phyloP scores from a whole-genome alignment of 2,113 vertebrate species.

The Plectropomus leopardus region DNA sequence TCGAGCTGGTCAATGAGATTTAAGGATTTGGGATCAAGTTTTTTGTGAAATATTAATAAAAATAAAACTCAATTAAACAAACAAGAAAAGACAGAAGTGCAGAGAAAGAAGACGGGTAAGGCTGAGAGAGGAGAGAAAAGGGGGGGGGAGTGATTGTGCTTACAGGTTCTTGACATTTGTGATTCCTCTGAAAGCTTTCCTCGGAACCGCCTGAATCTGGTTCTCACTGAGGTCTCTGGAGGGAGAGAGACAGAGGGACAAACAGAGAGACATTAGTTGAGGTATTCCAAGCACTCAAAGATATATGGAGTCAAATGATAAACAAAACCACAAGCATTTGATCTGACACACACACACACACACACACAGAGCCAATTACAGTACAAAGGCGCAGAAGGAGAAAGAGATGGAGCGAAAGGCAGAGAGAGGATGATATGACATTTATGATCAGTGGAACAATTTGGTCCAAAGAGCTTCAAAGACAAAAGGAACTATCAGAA shows the following conservation, averaged over 20 bases:
- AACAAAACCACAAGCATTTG: slow-evolving; percentile 61
- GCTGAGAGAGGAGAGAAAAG: neutral
- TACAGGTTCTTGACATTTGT: slow-evolving; percentile 97
- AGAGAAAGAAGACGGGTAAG: neutral
- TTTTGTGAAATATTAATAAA: neutral
- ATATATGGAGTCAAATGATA: slow-evolving; percentile 57
- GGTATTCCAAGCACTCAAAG: slow-evolving; percentile 53
- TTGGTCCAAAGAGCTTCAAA: slow-evolving; percentile 78
- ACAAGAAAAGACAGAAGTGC: neutral
- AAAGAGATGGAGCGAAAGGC: slow-evolving; percentile 44
- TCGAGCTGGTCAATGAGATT: neutral
- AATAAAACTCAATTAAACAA: neutral
- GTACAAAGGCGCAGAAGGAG: slow-evolving; percentile 66
- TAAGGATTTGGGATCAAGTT: neutral
- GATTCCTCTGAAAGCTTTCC: slow-evolving; percentile 98
- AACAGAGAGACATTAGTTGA: slow-evolving; percentile 60
- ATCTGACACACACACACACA: slow-evolving; percentile 33
- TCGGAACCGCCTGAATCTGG: slow-evolving; percentile 97
- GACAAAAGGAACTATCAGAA: slow-evolving; percentile 72
- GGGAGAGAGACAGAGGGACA: slow-evolving; percentile 65
- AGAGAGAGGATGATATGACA: slow-evolving; percentile 68
- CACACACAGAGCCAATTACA: slow-evolving; percentile 54
- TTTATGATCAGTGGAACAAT: slow-evolving; percentile 79
- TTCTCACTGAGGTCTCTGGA: slow-evolving; percentile 98
- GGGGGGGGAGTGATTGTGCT: slow-evolving; percentile 77